phyloP scores from a whole-genome alignment of 2,797 vertebrate species.

The Clarias fuscus region DNA sequence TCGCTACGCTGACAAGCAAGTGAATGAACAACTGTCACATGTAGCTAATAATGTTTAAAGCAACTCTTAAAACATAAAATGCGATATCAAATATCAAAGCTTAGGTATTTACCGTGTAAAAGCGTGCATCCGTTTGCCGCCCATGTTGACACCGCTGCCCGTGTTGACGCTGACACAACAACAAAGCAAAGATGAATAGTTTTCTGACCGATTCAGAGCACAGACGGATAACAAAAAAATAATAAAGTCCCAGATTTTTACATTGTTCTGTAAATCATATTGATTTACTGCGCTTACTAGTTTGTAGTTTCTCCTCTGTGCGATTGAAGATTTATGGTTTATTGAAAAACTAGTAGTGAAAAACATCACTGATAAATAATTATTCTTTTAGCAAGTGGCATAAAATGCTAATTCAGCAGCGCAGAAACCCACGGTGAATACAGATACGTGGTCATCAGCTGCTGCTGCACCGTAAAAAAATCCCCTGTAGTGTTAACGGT shows the following conservation, averaged over 20 bases:
- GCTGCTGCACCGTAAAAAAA: neutral
- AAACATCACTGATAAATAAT: conserved; percentile 6
- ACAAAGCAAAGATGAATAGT: neutral
- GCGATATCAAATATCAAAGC: neutral
- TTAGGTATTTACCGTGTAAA: neutral
- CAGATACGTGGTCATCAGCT: neutral
- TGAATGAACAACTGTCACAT: neutral
- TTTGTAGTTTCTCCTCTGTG: neutral
- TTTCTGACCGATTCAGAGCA: neutral
- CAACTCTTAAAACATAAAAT: neutral
- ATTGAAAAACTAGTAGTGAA: neutral
- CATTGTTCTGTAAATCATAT: neutral
- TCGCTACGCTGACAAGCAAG: neutral
- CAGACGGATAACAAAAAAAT: neutral
- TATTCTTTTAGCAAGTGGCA: neutral
- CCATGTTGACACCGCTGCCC: neutral
- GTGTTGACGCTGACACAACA: neutral
- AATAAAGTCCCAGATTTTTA: neutral
- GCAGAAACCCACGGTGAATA: neutral
- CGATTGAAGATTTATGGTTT: neutral
- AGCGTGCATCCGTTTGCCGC: neutral
- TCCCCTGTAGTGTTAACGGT: neutral
- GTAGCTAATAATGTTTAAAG: neutral
- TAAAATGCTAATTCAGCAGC: neutral
- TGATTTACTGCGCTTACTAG: conserved; percentile 5